Conservation (phyloP, 2,113 vertebrate species). For the Empidonax alnorum region DNA sequence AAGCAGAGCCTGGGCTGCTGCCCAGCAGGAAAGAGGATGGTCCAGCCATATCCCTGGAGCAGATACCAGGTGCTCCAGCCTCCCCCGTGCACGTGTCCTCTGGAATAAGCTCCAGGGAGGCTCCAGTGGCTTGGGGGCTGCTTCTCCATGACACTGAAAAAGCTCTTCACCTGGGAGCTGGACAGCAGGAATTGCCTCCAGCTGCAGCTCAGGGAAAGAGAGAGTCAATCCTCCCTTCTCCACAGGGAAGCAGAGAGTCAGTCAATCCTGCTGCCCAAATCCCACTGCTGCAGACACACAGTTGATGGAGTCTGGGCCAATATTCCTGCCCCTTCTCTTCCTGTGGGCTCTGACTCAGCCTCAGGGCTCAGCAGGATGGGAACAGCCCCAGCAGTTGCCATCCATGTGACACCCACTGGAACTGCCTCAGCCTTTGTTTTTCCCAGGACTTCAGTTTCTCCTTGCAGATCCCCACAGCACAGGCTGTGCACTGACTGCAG, state of each 20-base stretch:
- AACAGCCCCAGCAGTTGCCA: background rate
- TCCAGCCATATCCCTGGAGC: background rate
- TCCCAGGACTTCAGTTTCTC: background rate
- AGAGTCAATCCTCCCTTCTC: background rate
- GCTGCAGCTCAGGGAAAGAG: background rate
- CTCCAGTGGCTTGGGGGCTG: background rate
- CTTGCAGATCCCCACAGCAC: background rate
- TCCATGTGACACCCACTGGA: background rate
- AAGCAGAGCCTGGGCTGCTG: background rate
- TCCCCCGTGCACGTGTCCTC: background rate
- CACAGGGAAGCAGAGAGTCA: background rate
- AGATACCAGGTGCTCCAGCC: background rate
- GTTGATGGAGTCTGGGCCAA: rapidly evolving
- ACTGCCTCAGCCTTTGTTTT: background rate
- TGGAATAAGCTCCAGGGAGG: background rate
- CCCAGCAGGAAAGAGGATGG: background rate
- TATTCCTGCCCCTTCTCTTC: background rate
- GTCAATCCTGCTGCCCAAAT: background rate
- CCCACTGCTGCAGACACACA: background rate
- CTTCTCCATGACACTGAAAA: background rate
- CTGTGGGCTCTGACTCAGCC: background rate
- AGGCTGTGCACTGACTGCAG: background rate
- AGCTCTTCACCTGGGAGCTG: background rate
- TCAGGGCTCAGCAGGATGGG: background rate
- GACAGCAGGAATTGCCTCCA: background rate